Base-by-base conservation (phyloP, 2,113 vertebrate genomes). In the Notothenia rossii region DNA sequence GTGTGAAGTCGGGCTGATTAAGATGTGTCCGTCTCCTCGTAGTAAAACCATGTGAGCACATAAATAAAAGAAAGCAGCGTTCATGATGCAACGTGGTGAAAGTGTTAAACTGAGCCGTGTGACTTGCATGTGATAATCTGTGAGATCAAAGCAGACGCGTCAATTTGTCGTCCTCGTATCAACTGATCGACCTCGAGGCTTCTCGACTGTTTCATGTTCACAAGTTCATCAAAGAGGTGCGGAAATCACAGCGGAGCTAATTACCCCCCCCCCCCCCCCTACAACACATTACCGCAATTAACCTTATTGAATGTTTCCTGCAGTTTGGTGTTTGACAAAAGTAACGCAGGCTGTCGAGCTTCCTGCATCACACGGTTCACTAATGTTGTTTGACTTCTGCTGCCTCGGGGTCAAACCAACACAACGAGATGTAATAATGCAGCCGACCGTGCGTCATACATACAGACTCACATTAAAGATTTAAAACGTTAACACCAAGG, bases 61-160 rank as follows among this genome's bases (percentile, higher is more conserved):
- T n/a, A 6, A 67, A 70, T 67, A 49, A 73, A 53, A 73, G 56
- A 73, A 18, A 50, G 69, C 67, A 20, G 60, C 54, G n/a, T 14
- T 45, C 71, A 72, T 90, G 87, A 91, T 90, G 90, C 79, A 90
- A 92, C 73, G 0, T 2, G 5, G 68, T 86, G 91, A 91, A 92
- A 92, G 75, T 6, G 25, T 72, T 36, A 49, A 75, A 33, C 66
- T 13, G 59, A 73, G 78, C 78, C 58, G 48, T 11, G 10, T 64
- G 86, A 83, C 88, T 73, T 78, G 74, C 84, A 73, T 74, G 81
- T n/a, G 55, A 36, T 36, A 48, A 36, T 36, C 55, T 13, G 13
- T 5, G 29, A 72, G 71, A 86, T 88, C 86, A 89, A 88, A 90
- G 62, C 51, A 46, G 46, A 1, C 63, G 14, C 48, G 22, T 83